These are phyloP conservation scores for Barypeithes pellucidus DNA, from an alignment of 2,888 invertebrate species.

Conservation along the genomic window DNA sequence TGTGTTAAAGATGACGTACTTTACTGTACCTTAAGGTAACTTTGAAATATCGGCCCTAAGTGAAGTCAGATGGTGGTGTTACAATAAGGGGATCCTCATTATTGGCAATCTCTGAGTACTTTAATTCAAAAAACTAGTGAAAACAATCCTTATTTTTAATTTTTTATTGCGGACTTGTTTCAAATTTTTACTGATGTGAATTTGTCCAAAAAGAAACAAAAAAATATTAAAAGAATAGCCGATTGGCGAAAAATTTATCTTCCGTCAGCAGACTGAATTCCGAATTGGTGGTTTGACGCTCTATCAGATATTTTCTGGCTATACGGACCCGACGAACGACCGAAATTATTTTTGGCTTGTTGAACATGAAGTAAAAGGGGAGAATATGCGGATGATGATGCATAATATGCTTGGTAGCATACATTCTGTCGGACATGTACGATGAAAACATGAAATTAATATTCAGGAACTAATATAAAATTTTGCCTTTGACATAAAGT, in stretches of 20 bases:
- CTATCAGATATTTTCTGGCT: conserved; percentile 34
- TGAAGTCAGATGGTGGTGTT: too few relatives aligned
- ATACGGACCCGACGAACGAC: conserved; percentile 24
- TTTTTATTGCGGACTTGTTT: too few relatives aligned
- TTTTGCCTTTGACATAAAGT: not conserved
- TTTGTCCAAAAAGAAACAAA: not conserved
- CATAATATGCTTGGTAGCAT: not conserved
- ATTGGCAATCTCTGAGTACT: too few relatives aligned
- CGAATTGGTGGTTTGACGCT: conserved; percentile 37
- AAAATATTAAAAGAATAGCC: not conserved
- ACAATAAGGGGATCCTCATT: too few relatives aligned
- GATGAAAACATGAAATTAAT: conserved; percentile 13
- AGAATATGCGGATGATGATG: conserved; percentile 22
- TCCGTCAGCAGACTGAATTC: conserved; percentile 30
- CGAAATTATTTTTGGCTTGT: conserved; percentile 33
- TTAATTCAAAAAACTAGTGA: too few relatives aligned
- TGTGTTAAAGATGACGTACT: too few relatives aligned
- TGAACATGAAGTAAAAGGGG: conserved; percentile 21
- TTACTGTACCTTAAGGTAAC: too few relatives aligned
- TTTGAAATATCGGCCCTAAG: too few relatives aligned
- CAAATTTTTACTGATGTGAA: not conserved
- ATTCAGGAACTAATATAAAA: not conserved
- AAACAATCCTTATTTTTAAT: too few relatives aligned
- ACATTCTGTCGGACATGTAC: conserved; percentile 4
- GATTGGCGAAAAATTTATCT: conserved; percentile 14